Base-by-base conservation (phyloP, 2,888 invertebrate species). In the Drosophila borborema region DNA sequence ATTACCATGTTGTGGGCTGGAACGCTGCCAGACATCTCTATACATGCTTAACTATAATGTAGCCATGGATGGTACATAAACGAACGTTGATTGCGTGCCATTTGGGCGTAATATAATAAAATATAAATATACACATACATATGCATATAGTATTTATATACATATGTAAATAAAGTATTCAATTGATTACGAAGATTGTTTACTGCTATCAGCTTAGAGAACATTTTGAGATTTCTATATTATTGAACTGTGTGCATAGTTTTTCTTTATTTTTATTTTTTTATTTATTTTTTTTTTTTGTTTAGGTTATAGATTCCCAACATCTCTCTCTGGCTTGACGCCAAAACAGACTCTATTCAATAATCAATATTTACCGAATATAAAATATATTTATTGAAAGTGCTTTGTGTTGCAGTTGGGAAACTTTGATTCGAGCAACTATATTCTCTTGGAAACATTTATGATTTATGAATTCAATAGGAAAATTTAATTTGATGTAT, bases 1-100 rank as follows among this genome's bases (percentile, higher is more conserved):
- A 68, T 67, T 59, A 59, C 51, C 43, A 59, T 68, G 45, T 67
- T 68, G 51, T 49, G 36, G 28, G 41, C 36, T 28, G 40, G 1
- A 49, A 58, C 41, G n/a, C 14, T 38, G 67, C 41, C 40, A 55
- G 28, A 55, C 40, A 41, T 41, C 28, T 56, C 18, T 41, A 34
- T 48, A 9, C 23, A 51, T 4, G 55, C 45, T 48, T 3, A 28
- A 18, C 40, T 18, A 31, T 40, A 60, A 40, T 18, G 20, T 58
- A 54, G 36, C 51, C 48, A 59, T 10, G 54, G 54, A 34, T n/a
- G 20, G 34, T 12, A 43, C 18, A 23, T 40, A 28, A 28, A 28
- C 38, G 28, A 59, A 38, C 18, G 23, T 7, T n/a, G 20, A 46
- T 10, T n/a, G 34, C 7, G 9, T 40, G 38, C 10, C 23, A 40